These are phyloP conservation scores for Tolypeutes matacus DNA, from an alignment of 2,797 vertebrate genomes.

Conservation along the genomic window DNA sequence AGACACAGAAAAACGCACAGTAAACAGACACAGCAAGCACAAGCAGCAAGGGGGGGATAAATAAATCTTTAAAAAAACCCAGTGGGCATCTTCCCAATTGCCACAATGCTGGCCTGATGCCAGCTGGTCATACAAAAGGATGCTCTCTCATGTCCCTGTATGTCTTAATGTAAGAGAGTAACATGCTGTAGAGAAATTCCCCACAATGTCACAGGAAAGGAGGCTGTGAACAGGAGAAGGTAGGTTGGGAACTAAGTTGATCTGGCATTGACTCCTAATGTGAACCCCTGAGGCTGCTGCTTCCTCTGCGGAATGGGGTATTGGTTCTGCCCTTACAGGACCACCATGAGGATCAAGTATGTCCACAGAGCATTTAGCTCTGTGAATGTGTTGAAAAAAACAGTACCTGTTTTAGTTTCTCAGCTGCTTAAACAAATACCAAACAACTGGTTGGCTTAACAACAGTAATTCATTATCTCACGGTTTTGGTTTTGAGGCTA, in stretches of 20 bases:
- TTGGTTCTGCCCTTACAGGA: not conserved
- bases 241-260: not conserved
- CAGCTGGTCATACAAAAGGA: not conserved
- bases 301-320: not conserved
- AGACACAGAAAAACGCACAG: too few relatives aligned
- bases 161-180: not conserved
- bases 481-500: too few relatives aligned
- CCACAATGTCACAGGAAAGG: not conserved
- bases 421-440: too few relatives aligned
- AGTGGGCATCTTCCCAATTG: not conserved
- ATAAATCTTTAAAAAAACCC: too few relatives aligned
- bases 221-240: not conserved
- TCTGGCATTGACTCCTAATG: not conserved
- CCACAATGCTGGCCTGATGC: not conserved
- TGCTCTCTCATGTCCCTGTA: not conserved
- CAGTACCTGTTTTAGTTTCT: not conserved
- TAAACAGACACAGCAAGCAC: too few relatives aligned
- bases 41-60: too few relatives aligned
- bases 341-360: not conserved
- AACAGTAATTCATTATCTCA: too few relatives aligned
- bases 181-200: not conserved
- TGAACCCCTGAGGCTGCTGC: not conserved
- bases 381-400: not conserved
- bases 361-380: not conserved
- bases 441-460: too few relatives aligned